Conservation (phyloP, 2,797 vertebrate genomes). For the Myiotriccus ornatus region DNA sequence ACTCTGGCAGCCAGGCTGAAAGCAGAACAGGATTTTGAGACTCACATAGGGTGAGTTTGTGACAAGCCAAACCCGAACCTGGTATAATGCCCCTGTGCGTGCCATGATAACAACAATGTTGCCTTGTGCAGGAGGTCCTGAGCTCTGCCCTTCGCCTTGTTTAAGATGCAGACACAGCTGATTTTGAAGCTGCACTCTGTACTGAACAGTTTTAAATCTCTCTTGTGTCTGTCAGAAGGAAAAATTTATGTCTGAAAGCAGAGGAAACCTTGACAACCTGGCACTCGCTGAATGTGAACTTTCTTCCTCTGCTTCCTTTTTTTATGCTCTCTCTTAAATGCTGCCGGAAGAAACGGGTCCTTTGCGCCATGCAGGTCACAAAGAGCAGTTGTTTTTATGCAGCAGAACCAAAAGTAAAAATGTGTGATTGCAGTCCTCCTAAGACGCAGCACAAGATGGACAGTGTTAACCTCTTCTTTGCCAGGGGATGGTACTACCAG, state of each 20-base stretch:
- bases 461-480: background rate
- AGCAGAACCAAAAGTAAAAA: constrained; percentile 26
- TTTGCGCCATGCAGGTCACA: background rate
- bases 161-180: background rate
- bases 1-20: background rate
- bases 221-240: background rate
- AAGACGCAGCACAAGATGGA: background rate
- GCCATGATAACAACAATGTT: background rate
- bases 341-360: background rate
- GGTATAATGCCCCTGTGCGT: accelerated
- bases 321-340: background rate
- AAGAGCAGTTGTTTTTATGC: background rate
- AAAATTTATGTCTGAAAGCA: background rate
- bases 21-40: background rate
- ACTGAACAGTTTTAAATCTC: background rate
- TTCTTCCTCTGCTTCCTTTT: constrained; percentile 32
- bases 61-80: background rate
- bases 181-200: background rate
- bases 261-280: constrained; percentile 64
- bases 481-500: background rate
- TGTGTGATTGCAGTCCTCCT: background rate
- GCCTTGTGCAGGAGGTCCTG: background rate
- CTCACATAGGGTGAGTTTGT: background rate
- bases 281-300: background rate
- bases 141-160: background rate